Conservation (phyloP, 1,140 invertebrate species). For the Drosophila kepulauana region DNA sequence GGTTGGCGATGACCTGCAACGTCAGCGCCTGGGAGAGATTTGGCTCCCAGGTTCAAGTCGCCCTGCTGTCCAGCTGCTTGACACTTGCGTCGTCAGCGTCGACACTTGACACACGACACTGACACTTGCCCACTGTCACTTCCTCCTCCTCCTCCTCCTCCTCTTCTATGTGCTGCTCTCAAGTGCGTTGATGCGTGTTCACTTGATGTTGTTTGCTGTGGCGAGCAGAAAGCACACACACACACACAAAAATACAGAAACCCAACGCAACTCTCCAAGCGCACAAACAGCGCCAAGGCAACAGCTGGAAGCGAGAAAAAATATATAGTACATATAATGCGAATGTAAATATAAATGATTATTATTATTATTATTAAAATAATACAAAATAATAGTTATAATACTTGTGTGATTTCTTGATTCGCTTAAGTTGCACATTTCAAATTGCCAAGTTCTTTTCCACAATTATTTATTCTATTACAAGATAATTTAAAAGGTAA, state of each 20-base stretch:
- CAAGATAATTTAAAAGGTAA: too few relatives aligned
- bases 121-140: conserved; percentile 24
- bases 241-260: neutral
- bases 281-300: too few relatives aligned
- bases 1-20: conserved; percentile 62
- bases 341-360: too few relatives aligned
- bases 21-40: conserved; percentile 53
- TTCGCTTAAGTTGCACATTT: too few relatives aligned
- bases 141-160: neutral
- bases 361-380: too few relatives aligned
- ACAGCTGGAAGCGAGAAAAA: neutral
- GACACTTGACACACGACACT: conserved; percentile 76
- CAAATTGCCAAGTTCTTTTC: too few relatives aligned
- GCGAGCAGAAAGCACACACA: neutral
- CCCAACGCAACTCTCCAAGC: neutral
- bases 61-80: conserved; percentile 55
- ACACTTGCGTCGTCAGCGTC: conserved; percentile 74
- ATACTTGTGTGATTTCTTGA: too few relatives aligned
- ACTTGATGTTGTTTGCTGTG: conserved; percentile 13
- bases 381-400: too few relatives aligned
- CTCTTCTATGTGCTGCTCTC: conserved; percentile 32
- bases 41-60: conserved; percentile 37
- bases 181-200: conserved; percentile 59
- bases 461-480: too few relatives aligned
- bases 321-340: too few relatives aligned